Percentiles rank a stretch among this genome's conserved stretches.
Conservation (phyloP, 2,888 invertebrate species). For the Napeogenes inachia region DNA sequence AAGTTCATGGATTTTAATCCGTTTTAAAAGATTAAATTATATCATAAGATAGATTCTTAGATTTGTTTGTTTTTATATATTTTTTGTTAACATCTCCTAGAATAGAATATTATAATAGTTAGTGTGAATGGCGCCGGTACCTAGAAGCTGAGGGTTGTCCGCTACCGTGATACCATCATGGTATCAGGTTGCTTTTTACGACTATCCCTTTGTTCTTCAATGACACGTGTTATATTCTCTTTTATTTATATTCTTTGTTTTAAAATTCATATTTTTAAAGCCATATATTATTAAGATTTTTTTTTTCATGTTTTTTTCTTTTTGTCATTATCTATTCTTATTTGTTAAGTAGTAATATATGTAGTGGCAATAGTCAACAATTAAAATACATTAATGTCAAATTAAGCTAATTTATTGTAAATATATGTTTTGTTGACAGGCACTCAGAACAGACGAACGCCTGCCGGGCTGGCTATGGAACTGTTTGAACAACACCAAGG, state of each 20-base stretch:
- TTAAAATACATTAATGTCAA: too few species aligned
- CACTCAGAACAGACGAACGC: conserved; percentile 84
- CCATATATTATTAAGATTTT: background rate
- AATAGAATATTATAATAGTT: background rate
- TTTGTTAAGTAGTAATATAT: too few species aligned
- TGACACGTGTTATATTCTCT: conserved; percentile 20
- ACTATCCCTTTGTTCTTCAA: conserved; percentile 23
- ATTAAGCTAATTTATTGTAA: background rate
- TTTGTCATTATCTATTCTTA: too few species aligned
- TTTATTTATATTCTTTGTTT: conserved; percentile 15
- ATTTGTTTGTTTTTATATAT: too few species aligned
- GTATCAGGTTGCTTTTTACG: conserved; percentile 32
- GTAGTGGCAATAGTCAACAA: too few species aligned
- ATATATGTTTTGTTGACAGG: conserved; percentile 68
- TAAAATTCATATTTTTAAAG: conserved; percentile 14
- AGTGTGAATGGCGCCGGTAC: conserved; percentile 11
- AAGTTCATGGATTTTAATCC: too few species aligned
- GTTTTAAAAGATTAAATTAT: too few species aligned
- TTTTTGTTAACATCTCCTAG: background rate
- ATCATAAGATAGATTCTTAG: too few species aligned
- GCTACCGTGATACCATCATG: conserved; percentile 23
- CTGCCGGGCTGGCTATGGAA: conserved; percentile 87
- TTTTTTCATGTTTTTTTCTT: too few species aligned
- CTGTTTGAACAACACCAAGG: conserved; percentile 98
- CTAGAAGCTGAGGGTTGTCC: conserved; percentile 15